Conservation (phyloP, 2,888 invertebrate species). For the Agrilus biguttatus region DNA sequence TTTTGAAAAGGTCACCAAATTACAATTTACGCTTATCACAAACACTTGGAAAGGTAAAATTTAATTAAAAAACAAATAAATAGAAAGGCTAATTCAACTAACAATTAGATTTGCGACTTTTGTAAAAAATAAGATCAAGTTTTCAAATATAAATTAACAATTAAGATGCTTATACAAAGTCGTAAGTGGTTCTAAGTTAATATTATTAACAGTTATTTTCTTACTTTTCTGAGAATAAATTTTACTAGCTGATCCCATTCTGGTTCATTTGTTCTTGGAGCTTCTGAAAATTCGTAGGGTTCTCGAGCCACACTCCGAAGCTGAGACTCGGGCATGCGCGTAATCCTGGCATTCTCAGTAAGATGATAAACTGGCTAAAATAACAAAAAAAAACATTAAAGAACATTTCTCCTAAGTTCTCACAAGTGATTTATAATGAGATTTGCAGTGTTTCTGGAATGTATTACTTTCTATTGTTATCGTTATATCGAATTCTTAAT, state of each 20-base stretch:
- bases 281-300: conserved; percentile 57
- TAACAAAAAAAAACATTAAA: conserved; percentile 1
- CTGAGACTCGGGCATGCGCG: conserved; percentile 53
- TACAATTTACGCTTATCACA: no score
- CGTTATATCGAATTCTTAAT: background rate
- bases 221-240: conserved; percentile 58
- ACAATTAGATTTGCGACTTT: no score
- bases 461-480: background rate
- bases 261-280: conserved; percentile 55
- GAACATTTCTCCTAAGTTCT: background rate
- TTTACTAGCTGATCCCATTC: conserved; percentile 74
- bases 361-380: conserved; percentile 31
- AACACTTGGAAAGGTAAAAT: no score
- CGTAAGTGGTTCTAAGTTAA: no score
- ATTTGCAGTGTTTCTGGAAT: background rate
- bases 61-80: no score
- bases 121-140: no score
- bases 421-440: background rate
- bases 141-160: no score
- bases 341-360: conserved; percentile 56
- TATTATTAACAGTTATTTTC: no score
- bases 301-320: conserved; percentile 54
- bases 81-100: no score
- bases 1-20: no score
- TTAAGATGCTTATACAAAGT: no score